Percentiles rank a stretch among this genome's conserved stretches.
Evolutionary conservation across 2,888 invertebrate species (phyloP).

Genomic region (Cyclophora punctaria): DNA sequence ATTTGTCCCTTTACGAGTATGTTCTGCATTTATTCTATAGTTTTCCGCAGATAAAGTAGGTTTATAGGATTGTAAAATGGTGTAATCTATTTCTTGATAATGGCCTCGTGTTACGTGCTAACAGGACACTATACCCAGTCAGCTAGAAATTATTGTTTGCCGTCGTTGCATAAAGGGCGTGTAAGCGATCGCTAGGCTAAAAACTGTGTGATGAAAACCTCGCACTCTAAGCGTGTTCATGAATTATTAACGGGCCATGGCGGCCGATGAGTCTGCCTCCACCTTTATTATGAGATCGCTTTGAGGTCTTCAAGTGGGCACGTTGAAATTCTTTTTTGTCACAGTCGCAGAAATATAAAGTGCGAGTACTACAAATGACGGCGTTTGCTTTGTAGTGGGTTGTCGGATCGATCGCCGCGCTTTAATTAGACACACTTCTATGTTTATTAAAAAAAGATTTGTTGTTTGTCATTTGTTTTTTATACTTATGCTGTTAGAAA

Average conservation of each 20-base stretch:
- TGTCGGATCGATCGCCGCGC: conserved; percentile 1
- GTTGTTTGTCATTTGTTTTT: too few relatives aligned
- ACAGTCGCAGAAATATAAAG: conserved; percentile 15
- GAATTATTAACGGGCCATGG: conserved; percentile 54
- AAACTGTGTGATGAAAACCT: conserved; percentile 44
- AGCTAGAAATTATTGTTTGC: conserved; percentile 28
- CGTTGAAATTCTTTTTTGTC: conserved; percentile 29
- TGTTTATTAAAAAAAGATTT: too few relatives aligned
- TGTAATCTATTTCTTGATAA: too few relatives aligned
- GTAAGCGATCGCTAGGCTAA: conserved; percentile 45
- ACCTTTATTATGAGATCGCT: conserved; percentile 55
- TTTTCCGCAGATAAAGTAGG: too few relatives aligned
- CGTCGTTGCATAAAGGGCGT: conserved; percentile 37
- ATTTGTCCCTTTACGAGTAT: too few relatives aligned
- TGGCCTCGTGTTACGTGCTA: not conserved
- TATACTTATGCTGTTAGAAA: too few relatives aligned
- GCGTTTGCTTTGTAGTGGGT: conserved; percentile 12
- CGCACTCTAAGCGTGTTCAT: conserved; percentile 53
- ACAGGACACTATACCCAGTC: conserved; percentile 2
- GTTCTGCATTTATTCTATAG: too few relatives aligned
- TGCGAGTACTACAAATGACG: conserved; percentile 3
- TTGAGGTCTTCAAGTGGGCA: conserved; percentile 33
- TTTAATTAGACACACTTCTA: too few relatives aligned
- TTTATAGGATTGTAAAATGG: too few relatives aligned
- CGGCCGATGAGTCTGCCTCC: conserved; percentile 43